phyloP scores from a whole-genome alignment of 2,888 invertebrate genomes.

The Eledone cirrhosa region DNA sequence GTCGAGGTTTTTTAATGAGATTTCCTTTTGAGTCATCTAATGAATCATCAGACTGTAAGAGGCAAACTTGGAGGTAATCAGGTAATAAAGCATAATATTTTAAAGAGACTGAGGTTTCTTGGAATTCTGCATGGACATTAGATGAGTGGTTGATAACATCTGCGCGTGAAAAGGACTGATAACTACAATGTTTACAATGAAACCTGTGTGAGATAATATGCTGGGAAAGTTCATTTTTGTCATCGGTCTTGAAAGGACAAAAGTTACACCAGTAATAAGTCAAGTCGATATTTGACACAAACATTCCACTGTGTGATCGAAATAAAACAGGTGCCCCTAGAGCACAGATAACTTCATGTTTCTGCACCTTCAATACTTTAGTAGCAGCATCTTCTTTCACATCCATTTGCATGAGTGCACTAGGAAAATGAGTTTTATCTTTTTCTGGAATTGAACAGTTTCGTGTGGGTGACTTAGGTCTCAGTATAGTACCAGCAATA shows the following conservation, averaged over 20 bases:
- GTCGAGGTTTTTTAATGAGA: constrained; percentile 30
- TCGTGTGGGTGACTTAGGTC: constrained; percentile 45
- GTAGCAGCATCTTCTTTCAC: constrained; percentile 41
- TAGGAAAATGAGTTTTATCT: constrained; percentile 41
- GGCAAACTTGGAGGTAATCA: constrained; percentile 43
- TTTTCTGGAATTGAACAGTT: constrained; percentile 41
- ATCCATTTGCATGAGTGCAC: constrained; percentile 45
- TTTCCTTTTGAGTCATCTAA: not conserved
- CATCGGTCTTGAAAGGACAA: constrained; percentile 49
- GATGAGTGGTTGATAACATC: constrained; percentile 51
- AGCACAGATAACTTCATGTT: constrained; percentile 53
- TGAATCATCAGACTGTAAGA: constrained; percentile 25
- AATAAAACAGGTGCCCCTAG: constrained; percentile 46
- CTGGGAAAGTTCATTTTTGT: constrained; percentile 44
- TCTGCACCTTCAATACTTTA: constrained; percentile 39
- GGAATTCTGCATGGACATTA: constrained; percentile 46
- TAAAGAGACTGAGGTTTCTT: constrained; percentile 41
- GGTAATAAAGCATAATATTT: constrained; percentile 51
- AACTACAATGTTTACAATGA: constrained; percentile 53
- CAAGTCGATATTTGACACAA: constrained; percentile 45
- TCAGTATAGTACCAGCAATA: constrained; percentile 36
- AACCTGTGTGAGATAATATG: constrained; percentile 57
- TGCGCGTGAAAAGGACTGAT: constrained; percentile 55
- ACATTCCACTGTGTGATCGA: constrained; percentile 40
- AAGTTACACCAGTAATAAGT: constrained; percentile 58